A percentile compares a stretch with the other conserved stretches of the same genome.
These are phyloP conservation scores for Todiramphus chloris DNA, from an alignment of 2,113 vertebrate genomes.

Conservation along the genomic window DNA sequence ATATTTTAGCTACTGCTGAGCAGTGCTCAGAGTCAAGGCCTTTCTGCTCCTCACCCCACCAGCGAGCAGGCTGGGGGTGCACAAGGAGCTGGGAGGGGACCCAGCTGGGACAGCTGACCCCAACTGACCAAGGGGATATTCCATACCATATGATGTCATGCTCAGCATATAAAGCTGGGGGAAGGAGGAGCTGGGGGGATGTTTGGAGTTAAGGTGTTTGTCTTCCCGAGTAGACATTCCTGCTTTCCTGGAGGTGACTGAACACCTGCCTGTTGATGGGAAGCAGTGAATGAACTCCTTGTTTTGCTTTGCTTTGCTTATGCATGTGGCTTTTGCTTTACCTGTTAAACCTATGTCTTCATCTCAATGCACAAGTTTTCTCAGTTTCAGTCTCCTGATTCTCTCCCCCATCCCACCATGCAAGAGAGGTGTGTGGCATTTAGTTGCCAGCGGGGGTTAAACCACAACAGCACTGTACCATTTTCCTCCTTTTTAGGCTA, in stretches of 20 bases:
- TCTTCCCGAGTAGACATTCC: neutral
- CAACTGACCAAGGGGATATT: neutral
- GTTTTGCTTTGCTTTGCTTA: neutral
- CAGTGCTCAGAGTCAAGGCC: neutral
- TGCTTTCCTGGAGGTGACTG: neutral
- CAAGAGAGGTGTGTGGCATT: neutral
- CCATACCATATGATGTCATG: neutral
- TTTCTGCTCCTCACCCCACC: neutral
- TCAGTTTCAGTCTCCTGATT: neutral
- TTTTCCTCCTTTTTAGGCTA: neutral
- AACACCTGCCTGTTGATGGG: neutral
- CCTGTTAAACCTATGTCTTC: neutral
- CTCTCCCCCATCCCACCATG: neutral
- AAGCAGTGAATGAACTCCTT: neutral
- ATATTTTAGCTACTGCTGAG: neutral
- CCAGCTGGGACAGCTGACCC: neutral
- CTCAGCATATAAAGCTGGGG: neutral
- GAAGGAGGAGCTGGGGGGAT: neutral
- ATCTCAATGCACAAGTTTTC: neutral
- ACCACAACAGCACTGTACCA: neutral
- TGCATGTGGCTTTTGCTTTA: neutral
- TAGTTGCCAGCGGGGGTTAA: neutral
- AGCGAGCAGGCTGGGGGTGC: neutral
- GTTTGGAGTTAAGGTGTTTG: neutral
- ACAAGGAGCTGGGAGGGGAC: neutral